Evolutionary conservation across 2,888 invertebrate species (phyloP), one percentile per base, ranked within the genome.

Genomic region (Epistrophe eligans): DNA sequence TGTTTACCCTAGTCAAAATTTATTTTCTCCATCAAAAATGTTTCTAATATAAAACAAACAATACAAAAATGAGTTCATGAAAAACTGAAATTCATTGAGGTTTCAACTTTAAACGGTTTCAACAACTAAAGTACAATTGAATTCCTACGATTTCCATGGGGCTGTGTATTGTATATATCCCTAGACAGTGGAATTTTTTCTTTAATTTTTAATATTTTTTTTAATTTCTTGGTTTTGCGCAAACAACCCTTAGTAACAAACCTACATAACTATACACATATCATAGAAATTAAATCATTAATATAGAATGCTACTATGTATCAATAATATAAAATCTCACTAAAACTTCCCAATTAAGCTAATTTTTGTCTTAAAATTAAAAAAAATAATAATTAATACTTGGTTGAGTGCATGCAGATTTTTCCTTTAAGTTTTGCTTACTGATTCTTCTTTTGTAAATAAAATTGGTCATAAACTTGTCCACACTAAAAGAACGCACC

Each of bases 401-500:
- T 77, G 77, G 73, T 79, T 82, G 40, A 71, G 74, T 79, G 87
- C 87, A 87, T 87, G 87, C 71, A 62, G 58, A 77, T 64, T 83
- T 79, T 52, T 83, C 52, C 79, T 84, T 79, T 79, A 79, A 83
- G 71, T 77, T 76, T 88, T 84, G 84, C 79, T 85, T 85, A 79
- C 70, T 85, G 85, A 88, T 80, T 62, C 83, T 82, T 82, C 73
- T 83, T 83, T 80, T 88, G 89, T 89, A 88, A 88, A 89, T 88
- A 82, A 89, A 24, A 90, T 89, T 90, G 90, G 90, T 90, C 90
- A 90, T 89, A 91, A 89, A 90, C 89, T 90, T 89, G 89, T 88
- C 90, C 89, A 91, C 91, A 91, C 90, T 91, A 90, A 91, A 91
- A 90, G 91, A 90, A 91, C 91, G 91, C 91, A 92, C 91, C 91